These are phyloP conservation scores for Chiloscyllium plagiosum DNA, from an alignment of 2,113 vertebrate species.

Conservation along the genomic window DNA sequence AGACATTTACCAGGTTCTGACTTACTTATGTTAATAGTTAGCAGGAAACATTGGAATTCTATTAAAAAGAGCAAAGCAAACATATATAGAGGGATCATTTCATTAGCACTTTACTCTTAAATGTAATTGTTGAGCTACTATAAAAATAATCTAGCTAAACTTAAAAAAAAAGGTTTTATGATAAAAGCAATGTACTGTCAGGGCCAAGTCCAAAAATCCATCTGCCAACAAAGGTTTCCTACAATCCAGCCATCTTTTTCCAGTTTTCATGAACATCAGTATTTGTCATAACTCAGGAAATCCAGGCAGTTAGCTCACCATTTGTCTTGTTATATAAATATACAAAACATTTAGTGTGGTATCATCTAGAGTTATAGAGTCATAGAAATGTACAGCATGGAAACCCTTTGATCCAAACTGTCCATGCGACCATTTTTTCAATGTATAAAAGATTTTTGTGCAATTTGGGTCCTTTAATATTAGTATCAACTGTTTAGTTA, in stretches of 20 bases:
- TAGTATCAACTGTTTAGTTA: background rate
- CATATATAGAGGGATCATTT: background rate
- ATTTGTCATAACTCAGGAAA: background rate
- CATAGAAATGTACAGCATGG: no score
- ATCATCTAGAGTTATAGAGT: no score
- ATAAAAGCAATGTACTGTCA: constrained; percentile 54
- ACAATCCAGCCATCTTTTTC: constrained; percentile 77
- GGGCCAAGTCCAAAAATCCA: constrained; percentile 65
- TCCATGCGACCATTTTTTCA: no score
- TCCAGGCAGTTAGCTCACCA: no score
- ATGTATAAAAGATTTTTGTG: no score
- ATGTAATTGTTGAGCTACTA: background rate
- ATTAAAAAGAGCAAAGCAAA: constrained; percentile 16
- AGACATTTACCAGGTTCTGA: no score
- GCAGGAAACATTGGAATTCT: no score
- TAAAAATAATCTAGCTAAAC: background rate
- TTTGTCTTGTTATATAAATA: no score
- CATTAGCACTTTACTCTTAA: background rate
- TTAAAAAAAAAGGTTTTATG: background rate
- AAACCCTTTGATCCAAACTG: no score
- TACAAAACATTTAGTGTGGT: no score
- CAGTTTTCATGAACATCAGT: constrained; percentile 83
- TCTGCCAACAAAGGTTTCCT: constrained; percentile 69
- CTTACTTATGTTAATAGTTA: no score
- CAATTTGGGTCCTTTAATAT: background rate